A percentile compares a stretch with the other conserved stretches of the same genome.
Evolutionary conservation across 2,888 invertebrate genomes (phyloP).

Genomic region (Lycia hirtaria): DNA sequence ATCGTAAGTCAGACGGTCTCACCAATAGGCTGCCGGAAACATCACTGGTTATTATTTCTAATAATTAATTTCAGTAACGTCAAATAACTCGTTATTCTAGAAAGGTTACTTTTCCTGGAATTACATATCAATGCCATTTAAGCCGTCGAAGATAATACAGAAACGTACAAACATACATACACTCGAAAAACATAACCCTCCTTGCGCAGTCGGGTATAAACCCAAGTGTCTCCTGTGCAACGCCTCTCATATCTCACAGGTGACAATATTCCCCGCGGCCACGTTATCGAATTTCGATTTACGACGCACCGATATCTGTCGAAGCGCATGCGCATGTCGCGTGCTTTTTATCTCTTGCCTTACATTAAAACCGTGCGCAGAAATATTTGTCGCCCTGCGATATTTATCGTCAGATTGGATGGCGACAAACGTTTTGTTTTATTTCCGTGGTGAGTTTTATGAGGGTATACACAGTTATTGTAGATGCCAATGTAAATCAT

Average conservation of each 20-base stretch:
- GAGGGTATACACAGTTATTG: conserved; percentile 12
- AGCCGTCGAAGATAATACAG: too few relatives aligned
- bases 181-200: too few relatives aligned
- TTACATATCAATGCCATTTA: too few relatives aligned
- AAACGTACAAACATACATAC: too few relatives aligned
- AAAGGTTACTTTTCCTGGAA: too few relatives aligned
- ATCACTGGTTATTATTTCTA: too few relatives aligned
- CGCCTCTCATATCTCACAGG: conserved; percentile 44
- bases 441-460: conserved; percentile 28
- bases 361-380: conserved; percentile 63
- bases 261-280: conserved; percentile 55
- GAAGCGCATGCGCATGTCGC: conserved; percentile 73
- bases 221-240: too few relatives aligned
- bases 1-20: too few relatives aligned
- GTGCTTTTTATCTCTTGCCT: conserved; percentile 63
- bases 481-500: conserved; percentile 2
- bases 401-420: conserved; percentile 44
- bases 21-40: too few relatives aligned
- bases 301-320: conserved; percentile 68
- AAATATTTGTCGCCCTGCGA: conserved; percentile 52
- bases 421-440: conserved; percentile 40
- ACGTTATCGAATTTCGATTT: conserved; percentile 82
- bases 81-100: too few relatives aligned
- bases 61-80: too few relatives aligned
- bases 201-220: too few relatives aligned